These are phyloP conservation scores for Actinopyga echinites DNA, from an alignment of 53 echinoderm and acorn worm genomes.

Conservation along the genomic window DNA sequence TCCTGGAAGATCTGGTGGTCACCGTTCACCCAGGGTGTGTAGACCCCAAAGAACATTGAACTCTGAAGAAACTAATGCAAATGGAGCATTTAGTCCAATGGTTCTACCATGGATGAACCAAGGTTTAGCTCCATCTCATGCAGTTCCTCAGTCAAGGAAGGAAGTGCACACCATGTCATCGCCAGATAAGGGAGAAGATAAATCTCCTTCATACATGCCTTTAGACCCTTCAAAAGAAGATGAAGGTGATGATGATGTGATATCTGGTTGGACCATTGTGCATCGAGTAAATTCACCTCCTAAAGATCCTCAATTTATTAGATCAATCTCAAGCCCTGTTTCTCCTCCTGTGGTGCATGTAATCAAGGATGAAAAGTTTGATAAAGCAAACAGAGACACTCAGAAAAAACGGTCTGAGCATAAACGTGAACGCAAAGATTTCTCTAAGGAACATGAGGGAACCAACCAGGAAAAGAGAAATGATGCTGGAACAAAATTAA, in stretches of 20 bases:
- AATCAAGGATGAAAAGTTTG: not conserved
- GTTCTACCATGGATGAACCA: not conserved
- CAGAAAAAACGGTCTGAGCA: not conserved
- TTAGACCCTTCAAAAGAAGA: not conserved
- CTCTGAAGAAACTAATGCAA: not conserved
- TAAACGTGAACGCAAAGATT: not conserved
- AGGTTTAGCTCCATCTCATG: too few species aligned
- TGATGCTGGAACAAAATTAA: not conserved
- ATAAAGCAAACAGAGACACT: not conserved
- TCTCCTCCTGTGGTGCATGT: not conserved
- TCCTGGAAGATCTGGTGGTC: too few species aligned
- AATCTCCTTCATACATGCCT: not conserved
- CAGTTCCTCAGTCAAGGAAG: too few species aligned
- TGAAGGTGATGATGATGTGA: not conserved
- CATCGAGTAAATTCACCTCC: too few species aligned
- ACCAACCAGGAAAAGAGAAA: not conserved
- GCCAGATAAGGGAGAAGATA: too few species aligned
- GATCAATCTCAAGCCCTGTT: conserved; percentile 9
- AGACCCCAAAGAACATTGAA: not conserved
- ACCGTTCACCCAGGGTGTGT: not conserved
- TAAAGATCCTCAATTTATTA: not conserved
- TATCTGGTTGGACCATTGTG: not conserved
- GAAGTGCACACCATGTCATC: too few species aligned
- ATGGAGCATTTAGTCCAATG: not conserved
- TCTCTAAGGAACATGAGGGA: not conserved